Conservation (phyloP, 2,888 invertebrate species). For the Philaethria dido region DNA sequence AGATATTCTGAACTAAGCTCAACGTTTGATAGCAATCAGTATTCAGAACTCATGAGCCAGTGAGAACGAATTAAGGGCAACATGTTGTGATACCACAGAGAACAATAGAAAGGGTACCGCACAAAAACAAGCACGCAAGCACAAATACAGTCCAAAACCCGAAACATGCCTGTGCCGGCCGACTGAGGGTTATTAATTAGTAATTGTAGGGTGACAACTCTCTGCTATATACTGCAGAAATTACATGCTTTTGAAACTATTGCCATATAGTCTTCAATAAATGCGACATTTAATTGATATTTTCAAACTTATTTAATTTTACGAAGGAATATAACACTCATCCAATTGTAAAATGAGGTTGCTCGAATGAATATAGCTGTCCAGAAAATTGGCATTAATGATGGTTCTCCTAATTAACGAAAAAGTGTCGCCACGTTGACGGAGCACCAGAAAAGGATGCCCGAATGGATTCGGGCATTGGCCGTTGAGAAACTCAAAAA, state of each 20-base stretch:
- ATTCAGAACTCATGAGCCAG: constrained; percentile 74
- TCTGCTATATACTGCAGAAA: constrained; percentile 16
- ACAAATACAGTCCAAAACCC: constrained; percentile 61
- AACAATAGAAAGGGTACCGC: constrained; percentile 73
- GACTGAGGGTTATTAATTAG: constrained; percentile 73
- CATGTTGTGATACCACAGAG: constrained; percentile 76
- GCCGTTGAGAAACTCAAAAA: constrained; percentile 77
- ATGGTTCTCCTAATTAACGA: constrained; percentile 80
- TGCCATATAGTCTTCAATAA: neutral
- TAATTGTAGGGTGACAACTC: constrained; percentile 72
- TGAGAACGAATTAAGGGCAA: constrained; percentile 79
- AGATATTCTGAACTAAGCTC: constrained; percentile 40
- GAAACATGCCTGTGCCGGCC: constrained; percentile 60
- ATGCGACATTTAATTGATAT: neutral
- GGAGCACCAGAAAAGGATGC: constrained; percentile 76
- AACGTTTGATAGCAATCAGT: constrained; percentile 60
- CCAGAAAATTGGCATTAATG: constrained; percentile 72
- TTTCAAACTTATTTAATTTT: neutral
- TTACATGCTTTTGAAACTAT: constrained; percentile 7
- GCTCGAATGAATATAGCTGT: constrained; percentile 51
- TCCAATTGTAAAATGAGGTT: neutral
- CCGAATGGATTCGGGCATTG: constrained; percentile 76
- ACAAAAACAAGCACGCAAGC: constrained; percentile 72
- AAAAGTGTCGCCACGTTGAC: constrained; percentile 74
- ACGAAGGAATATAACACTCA: neutral